These are phyloP conservation scores for Aplysia californica DNA, from an alignment of 1,140 invertebrate species.

Conservation along the genomic window DNA sequence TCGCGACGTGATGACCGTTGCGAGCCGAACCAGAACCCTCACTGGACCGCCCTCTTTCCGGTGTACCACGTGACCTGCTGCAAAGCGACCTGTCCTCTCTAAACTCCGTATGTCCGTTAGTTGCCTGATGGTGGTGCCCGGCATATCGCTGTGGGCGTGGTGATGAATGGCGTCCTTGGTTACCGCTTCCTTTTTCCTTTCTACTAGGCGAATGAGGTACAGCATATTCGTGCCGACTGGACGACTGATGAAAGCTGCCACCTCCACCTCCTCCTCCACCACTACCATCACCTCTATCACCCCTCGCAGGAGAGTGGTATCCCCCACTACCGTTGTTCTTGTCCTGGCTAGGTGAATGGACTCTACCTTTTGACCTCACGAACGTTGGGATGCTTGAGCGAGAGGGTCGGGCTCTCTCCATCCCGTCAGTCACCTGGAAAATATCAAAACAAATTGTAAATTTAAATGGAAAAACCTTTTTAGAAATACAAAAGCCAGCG, in stretches of 20 bases:
- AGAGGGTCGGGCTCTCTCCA: conserved; percentile 26
- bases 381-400: conserved; percentile 32
- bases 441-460: neutral
- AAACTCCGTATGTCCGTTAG: neutral
- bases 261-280: neutral
- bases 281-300: neutral
- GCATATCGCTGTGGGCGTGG: conserved; percentile 2
- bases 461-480: neutral
- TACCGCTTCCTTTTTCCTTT: no score
- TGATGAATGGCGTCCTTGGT: neutral
- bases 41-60: no score
- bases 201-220: no score
- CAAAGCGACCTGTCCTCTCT: no score
- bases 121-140: neutral
- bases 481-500: neutral
- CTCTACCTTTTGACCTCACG: conserved; percentile 9
- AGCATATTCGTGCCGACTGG: no score
- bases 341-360: no score
- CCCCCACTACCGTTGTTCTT: no score
- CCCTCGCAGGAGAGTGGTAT: neutral
- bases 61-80: no score
- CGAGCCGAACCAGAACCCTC: no score
- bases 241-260: no score
- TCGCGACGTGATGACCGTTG: no score
- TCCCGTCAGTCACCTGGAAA: conserved; percentile 20